Conservation (phyloP, 2,888 invertebrate genomes). For the Crematogaster levior region DNA sequence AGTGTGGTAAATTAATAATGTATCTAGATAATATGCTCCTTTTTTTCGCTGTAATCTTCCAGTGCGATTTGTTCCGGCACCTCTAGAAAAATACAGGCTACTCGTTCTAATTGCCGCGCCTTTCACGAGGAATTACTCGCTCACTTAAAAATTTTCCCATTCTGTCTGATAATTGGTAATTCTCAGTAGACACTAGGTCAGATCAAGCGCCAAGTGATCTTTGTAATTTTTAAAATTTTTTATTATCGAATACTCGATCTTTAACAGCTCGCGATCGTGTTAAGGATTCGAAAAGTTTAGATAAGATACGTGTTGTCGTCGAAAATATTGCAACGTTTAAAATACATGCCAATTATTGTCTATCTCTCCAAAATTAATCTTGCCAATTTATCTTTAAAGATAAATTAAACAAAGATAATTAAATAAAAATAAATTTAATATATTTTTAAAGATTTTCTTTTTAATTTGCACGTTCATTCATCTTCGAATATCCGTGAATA, state of each 20-base stretch:
- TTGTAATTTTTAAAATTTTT: conserved; percentile 19
- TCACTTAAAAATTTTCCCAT: conserved; percentile 70
- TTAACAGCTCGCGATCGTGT: neutral
- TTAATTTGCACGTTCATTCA: conserved; percentile 28
- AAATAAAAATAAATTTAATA: neutral
- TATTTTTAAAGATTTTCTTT: conserved; percentile 21
- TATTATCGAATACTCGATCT: neutral
- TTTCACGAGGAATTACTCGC: conserved; percentile 49
- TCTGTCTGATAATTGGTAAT: conserved; percentile 76
- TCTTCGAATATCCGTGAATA: neutral
- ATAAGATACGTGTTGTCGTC: neutral
- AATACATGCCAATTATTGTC: conserved; percentile 2
- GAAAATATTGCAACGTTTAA: neutral
- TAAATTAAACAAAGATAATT: neutral
- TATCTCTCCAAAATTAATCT: neutral
- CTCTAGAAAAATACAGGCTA: conserved; percentile 43
- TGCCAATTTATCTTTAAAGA: neutral
- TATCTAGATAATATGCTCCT: conserved; percentile 34
- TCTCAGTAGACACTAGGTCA: conserved; percentile 47
- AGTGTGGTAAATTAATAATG: conserved; percentile 36
- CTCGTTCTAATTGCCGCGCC: conserved; percentile 47
- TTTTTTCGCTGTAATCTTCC: conserved; percentile 24
- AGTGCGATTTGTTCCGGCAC: conserved; percentile 45
- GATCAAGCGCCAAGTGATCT: conserved; percentile 65
- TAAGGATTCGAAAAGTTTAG: conserved; percentile 10